Evolutionary conservation across 2,888 invertebrate species (phyloP), one percentile per base, ranked within the genome.

Genomic region (Cybosia mesomella): DNA sequence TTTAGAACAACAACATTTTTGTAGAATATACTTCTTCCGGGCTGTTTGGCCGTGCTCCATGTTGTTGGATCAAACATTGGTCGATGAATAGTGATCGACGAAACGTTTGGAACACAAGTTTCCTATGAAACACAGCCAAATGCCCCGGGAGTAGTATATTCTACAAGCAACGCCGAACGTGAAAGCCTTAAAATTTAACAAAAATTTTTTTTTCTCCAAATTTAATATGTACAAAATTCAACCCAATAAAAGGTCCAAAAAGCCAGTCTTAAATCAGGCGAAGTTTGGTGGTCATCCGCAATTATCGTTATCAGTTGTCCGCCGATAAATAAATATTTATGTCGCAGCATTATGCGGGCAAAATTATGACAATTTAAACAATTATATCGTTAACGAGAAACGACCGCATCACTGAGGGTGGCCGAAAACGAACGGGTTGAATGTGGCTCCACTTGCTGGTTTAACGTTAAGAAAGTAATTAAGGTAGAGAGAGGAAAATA

Each of bases 291-390:
- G 77, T 81, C 80, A 75, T 71, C 76, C 68, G 77, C 80, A 85
- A 87, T 87, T 82, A 83, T 83, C 81, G 81, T 88, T 87, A 88
- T 87, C 86, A 79, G 84, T 73, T 77, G 71, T 75, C 68, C 69
- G 67, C 72, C 83, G 85, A 89, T 89, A 91, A 90, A 91, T 92
- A 92, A 92, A 91, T 91, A 92, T 93, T 91, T 88, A 92, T 91
- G 89, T 85, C 81, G 85, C 80, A 83, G 83, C 84, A 87, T 87
- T 85, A 91, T 90, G 91, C 90, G 89, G 89, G 89, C 83, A 85
- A 90, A 89, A 91, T 92, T 91, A 91, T 92, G 88, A 91, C 92
- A 91, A 92, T 92, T 92, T 91, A 88, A 91, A 92, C 92, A 92
- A 93, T 93, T 92, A 92, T 85, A 85, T 85, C 80, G 85, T 87